These are phyloP conservation scores for Pomacea maculata DNA, from an alignment of 1,140 invertebrate genomes.

Conservation along the genomic window DNA sequence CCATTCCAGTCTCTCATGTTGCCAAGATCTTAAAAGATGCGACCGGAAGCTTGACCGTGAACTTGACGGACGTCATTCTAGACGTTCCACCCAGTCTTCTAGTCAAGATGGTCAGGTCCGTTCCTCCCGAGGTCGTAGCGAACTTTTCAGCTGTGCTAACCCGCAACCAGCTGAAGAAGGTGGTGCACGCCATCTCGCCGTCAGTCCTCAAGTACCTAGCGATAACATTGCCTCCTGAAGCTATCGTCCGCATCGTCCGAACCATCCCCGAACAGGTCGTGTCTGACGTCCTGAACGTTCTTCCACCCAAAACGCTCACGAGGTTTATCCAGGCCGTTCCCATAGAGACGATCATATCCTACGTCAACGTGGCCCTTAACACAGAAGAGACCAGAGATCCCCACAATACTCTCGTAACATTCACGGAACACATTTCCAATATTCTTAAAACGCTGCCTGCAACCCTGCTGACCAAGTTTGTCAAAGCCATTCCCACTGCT, in stretches of 20 bases:
- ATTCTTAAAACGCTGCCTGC: constrained; percentile 9
- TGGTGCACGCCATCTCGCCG: not conserved
- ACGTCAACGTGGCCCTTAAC: constrained; percentile 2
- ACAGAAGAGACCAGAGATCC: not conserved
- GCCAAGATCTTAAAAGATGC: not conserved
- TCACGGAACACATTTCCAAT: constrained; percentile 10
- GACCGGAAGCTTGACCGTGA: not conserved
- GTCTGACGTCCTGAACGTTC: constrained; percentile 8
- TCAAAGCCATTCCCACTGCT: constrained; percentile 16
- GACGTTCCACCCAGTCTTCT: constrained; percentile 3
- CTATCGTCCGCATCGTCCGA: not conserved
- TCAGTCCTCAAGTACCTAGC: not conserved
- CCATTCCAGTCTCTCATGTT: not conserved
- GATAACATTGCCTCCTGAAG: constrained; percentile 2
- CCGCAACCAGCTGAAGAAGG: constrained; percentile 10
- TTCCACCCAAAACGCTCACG: constrained; percentile 4
- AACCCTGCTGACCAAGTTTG: not conserved
- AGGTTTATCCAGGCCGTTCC: constrained; percentile 11
- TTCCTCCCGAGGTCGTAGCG: constrained; percentile 3
- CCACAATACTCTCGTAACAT: not conserved
- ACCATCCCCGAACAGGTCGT: constrained; percentile 7
- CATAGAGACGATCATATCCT: constrained; percentile 1
- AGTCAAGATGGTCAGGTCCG: constrained; percentile 10
- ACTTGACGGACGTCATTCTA: not conserved
- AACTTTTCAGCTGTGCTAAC: constrained; percentile 9